These are phyloP conservation scores for Tachuris rubrigastra DNA, from an alignment of 2,113 vertebrate genomes.

Conservation along the genomic window DNA sequence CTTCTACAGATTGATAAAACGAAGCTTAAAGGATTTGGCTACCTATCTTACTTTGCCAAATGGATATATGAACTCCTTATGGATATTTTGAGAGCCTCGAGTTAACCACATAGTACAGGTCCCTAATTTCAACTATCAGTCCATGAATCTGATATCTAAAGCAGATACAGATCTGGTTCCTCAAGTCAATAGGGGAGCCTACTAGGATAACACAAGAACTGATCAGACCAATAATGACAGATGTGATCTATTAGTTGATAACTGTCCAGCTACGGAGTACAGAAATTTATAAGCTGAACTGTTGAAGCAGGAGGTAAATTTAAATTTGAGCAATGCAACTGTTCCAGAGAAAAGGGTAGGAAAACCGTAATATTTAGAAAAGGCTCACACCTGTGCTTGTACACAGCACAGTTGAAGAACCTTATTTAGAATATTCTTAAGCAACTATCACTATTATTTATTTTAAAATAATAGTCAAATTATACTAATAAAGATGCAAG, in stretches of 20 bases:
- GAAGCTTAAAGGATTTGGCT: background rate
- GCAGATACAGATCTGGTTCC: background rate
- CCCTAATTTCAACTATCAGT: background rate
- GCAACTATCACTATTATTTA: conserved; percentile 31
- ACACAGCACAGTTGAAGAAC: background rate
- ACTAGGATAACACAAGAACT: background rate
- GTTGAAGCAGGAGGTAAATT: background rate
- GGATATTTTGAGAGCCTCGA: background rate
- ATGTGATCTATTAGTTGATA: background rate
- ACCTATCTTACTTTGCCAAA: background rate
- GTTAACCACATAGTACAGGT: background rate
- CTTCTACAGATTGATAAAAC: background rate
- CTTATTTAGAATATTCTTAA: conserved; percentile 27
- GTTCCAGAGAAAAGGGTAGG: background rate
- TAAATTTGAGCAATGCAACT: background rate
- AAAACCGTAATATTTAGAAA: background rate
- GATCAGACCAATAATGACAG: background rate
- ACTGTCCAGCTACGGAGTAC: background rate
- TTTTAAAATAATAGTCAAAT: conserved; percentile 60
- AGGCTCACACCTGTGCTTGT: background rate
- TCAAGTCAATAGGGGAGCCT: background rate
- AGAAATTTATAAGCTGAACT: background rate
- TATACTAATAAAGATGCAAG: conserved; percentile 60
- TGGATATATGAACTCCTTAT: background rate
- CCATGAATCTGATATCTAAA: background rate